Percentiles rank a stretch among this genome's conserved stretches.
Evolutionary conservation across 2,888 invertebrate species (phyloP).

Genomic region (Dendrolimus houi): DNA sequence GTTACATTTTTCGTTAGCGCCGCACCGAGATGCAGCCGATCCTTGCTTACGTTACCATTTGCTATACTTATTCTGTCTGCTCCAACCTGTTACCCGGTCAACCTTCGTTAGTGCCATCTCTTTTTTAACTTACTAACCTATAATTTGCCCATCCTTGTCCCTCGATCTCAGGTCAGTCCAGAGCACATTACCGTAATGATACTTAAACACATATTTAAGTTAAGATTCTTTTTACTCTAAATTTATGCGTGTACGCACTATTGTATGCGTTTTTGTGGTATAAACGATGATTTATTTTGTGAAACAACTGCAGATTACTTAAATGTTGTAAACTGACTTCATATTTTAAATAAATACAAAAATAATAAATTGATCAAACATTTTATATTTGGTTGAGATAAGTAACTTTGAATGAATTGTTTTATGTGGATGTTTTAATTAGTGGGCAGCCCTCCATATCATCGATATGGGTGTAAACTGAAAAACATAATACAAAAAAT

Average conservation of each 20-base stretch:
- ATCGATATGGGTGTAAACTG: constrained; percentile 53
- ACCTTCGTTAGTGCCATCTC: constrained; percentile 44
- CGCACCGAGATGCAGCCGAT: constrained; percentile 46
- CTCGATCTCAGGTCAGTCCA: constrained; percentile 59
- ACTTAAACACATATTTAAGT: constrained; percentile 75
- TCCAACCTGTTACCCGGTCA: constrained; percentile 72
- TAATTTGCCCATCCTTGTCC: constrained; percentile 32
- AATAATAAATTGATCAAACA: too few relatives aligned
- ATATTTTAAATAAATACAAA: too few relatives aligned
- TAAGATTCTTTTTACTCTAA: constrained; percentile 61
- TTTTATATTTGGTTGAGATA: not conserved
- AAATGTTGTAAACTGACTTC: not conserved
- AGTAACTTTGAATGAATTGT: constrained; percentile 4
- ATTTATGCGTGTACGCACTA: constrained; percentile 32
- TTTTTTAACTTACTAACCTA: constrained; percentile 20
- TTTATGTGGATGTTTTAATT: constrained; percentile 4
- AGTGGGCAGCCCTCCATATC: constrained; percentile 45
- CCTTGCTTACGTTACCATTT: constrained; percentile 57
- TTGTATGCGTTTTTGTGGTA: too few relatives aligned
- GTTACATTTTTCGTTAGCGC: constrained; percentile 12
- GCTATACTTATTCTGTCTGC: constrained; percentile 65
- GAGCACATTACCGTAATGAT: constrained; percentile 70
- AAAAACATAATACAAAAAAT: constrained; percentile 15
- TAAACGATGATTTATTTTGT: constrained; percentile 17
- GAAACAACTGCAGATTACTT: constrained; percentile 4